Base-by-base conservation (phyloP, 1,140 invertebrate genomes). In the Antheraea pernyi region DNA sequence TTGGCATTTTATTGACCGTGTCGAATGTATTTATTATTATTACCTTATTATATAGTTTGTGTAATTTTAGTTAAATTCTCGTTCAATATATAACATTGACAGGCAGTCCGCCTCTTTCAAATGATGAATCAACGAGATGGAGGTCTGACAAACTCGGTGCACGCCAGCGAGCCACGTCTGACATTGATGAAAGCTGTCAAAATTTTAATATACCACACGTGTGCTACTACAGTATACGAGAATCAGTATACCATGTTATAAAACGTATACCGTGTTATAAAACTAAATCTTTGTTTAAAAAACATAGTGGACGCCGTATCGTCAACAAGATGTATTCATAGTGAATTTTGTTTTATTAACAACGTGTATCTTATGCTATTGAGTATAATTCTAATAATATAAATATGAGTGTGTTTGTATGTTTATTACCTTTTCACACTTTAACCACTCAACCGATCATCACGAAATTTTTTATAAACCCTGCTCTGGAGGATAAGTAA, bases 131-230 rank as follows among this genome's bases (percentile, higher is more conserved):
- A 63, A 37, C 30, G 6, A 69, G 61, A 64, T 37, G 39, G 16
- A 58, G 19, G 7, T 48, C 10, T 22, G 67, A 59, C 65, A 48
- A 67, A 63, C 65, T 65, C 37, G 13, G 63, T 39, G 53, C 67
- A 42, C 19, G 60, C 64, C 46, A 64, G 37, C 67, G 66, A 69
- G 69, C 69, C 70, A 60, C 59, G 61, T 39, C 75, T 80, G 81
- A 84, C 80, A 85, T 71, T 85, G 84, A 85, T 83, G 85, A 76
- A 46, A 36, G 67, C 80, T 87, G 82, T 87, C 85, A 87, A 85
- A 85, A 85, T 77, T 81, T 61, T 42, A 73, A 80, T 74, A 65
- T 69, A 74, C 78, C 82, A 78, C 80, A 84, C 82, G 76, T 71
- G 66, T 42, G 39, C 39, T 42, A 30, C 22, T 42, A 42, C 0